Percentiles rank a stretch among this genome's conserved stretches.
Evolutionary conservation across 2,113 vertebrate species (phyloP).

Genomic region (Sisor rabdophorus): DNA sequence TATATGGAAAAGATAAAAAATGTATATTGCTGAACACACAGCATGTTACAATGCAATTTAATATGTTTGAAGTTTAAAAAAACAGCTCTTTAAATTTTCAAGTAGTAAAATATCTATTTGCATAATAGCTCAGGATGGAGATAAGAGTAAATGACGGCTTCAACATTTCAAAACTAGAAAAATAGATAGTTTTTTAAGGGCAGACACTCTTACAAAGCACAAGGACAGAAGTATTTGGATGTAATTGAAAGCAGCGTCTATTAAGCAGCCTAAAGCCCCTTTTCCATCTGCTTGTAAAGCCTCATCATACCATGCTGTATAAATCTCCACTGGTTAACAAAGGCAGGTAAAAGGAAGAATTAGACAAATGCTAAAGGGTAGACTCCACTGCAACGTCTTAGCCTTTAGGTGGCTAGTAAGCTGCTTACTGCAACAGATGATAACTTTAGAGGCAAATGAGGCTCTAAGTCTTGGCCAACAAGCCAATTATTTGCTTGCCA

Average conservation of each 20-base stretch:
- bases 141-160: conserved; percentile 32
- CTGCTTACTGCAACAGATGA: conserved; percentile 40
- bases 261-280: not conserved
- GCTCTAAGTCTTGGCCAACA: conserved; percentile 23
- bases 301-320: conserved; percentile 11
- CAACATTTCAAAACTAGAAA: conserved; percentile 36
- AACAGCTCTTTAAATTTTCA: conserved; percentile 21
- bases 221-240: conserved; percentile 35
- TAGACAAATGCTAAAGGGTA: conserved; percentile 8
- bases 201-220: conserved; percentile 12
- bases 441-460: conserved; percentile 10
- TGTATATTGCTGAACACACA: not conserved
- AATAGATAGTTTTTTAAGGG: conserved; percentile 10
- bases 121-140: conserved; percentile 26
- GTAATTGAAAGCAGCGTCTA: conserved; percentile 35
- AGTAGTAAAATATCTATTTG: conserved; percentile 38
- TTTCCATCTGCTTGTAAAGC: conserved; percentile 16
- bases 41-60: conserved; percentile 8
- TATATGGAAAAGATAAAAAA: not conserved
- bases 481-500: conserved; percentile 24
- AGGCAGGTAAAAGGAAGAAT: conserved; percentile 29
- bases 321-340: conserved; percentile 33
- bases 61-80: conserved; percentile 15
- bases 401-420: conserved; percentile 16
- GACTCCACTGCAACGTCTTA: not conserved